phyloP scores from a whole-genome alignment of 1,140 invertebrate genomes.

The Aphaenogaster floridana region DNA sequence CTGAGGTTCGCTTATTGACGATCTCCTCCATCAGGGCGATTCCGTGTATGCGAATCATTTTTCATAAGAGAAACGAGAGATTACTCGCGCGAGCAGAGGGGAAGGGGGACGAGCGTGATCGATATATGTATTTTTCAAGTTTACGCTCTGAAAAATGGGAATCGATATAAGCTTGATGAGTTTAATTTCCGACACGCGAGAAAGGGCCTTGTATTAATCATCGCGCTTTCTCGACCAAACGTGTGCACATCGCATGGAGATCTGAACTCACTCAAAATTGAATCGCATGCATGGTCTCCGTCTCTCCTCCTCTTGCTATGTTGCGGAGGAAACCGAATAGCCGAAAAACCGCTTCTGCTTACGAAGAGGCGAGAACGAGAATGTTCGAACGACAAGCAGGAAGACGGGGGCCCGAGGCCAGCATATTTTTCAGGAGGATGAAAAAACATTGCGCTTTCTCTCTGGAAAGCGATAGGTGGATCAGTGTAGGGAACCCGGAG shows the following conservation, averaged over 20 bases:
- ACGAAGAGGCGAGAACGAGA: not conserved
- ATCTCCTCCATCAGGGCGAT: not conserved
- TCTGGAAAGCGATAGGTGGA: conserved; percentile 81
- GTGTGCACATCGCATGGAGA: not conserved
- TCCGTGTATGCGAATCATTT: conserved; percentile 48
- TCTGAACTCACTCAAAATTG: not conserved
- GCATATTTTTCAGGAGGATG: conserved; percentile 83
- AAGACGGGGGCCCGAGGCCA: conserved; percentile 74
- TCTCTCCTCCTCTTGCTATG: not conserved
- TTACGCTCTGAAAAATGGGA: not conserved
- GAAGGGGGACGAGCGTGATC: not conserved
- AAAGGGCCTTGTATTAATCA: not conserved
- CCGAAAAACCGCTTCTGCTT: not conserved
- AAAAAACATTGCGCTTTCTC: conserved; percentile 84
- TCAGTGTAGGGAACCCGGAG: conserved; percentile 43
- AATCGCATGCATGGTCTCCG: too few species aligned
- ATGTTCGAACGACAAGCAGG: conserved; percentile 18
- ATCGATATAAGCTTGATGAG: conserved; percentile 7
- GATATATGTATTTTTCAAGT: conserved; percentile 9
- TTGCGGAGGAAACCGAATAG: not conserved
- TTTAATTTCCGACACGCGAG: conserved; percentile 11
- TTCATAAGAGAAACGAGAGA: conserved; percentile 26
- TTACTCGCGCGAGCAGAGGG: not conserved
- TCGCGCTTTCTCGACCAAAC: not conserved
- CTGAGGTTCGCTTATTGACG: conserved; percentile 60